Base-by-base conservation (phyloP, 2,888 invertebrate species). In the Lutraria lutraria region DNA sequence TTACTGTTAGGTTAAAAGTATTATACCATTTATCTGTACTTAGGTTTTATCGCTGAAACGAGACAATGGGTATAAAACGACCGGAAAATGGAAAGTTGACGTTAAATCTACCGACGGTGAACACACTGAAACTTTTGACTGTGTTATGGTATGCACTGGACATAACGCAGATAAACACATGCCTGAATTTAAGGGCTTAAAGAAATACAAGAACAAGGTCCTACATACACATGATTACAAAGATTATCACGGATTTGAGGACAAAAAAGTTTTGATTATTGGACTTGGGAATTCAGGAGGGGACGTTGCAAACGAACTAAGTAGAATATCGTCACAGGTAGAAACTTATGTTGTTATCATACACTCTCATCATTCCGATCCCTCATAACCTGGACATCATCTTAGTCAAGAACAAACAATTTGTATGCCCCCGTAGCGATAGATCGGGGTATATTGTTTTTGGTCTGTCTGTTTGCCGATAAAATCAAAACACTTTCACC, bases 221-320 rank as follows among this genome's bases (percentile, higher is more conserved):
- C 31, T 95, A 12, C 96, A 96, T 83, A 92, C 95, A 0, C 96
- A 95, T 81, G 95, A 95, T 76, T 96, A 95, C 89, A 94, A 93
- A 72, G 93, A 95, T 85, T 92, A 90, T 53, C 81, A 84, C 56
- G 94, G 95, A 12, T 96, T 90, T 88, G 94, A 94, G 52, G 96
- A 95, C 84, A 96, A 96, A 92, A 93, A 95, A 63, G 96, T 97
- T 6, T 95, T 97, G 34, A 95, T 97, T 3, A 94, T 97, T 31
- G 97, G 97, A 3, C 96, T 97, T 84, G 97, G 97, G 8, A 97
- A 97, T 91, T 97, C 97, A 2, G 97, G 97, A 0, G 95, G 96
- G 8, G 97, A 97, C 93, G 95, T 96, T 15, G 96, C 97, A 19
- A 97, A 97, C 4, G 97, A 97, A 82, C 93, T 97, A 43, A 94